phyloP scores from a whole-genome alignment of 2,797 vertebrate species.

The Chiroxiphia lanceolata region DNA sequence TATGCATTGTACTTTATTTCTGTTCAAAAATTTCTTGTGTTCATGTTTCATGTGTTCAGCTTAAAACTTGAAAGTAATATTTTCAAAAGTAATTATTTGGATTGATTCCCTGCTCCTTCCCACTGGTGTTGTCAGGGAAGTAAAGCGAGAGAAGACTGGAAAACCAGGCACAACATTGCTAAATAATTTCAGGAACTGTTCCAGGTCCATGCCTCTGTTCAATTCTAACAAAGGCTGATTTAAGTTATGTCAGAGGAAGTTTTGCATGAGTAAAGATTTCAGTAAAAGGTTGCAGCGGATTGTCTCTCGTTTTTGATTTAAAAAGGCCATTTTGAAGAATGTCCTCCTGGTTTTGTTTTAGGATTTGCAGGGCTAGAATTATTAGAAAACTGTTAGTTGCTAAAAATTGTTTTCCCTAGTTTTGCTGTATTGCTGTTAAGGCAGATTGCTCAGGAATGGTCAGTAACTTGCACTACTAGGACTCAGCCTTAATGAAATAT shows the following conservation, averaged over 20 bases:
- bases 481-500: conserved; percentile 55
- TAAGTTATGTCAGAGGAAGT: background rate
- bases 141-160: background rate
- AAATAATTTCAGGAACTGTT: background rate
- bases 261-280: background rate
- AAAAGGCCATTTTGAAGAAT: background rate
- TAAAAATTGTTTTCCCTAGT: background rate
- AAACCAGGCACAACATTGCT: background rate
- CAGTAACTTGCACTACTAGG: conserved; percentile 51
- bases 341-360: background rate
- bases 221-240: background rate
- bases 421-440: background rate
- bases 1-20: conserved; percentile 1
- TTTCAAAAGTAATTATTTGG: background rate
- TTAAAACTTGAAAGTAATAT: conserved; percentile 11
- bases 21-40: conserved; percentile 16
- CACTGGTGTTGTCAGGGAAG: background rate
- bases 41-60: background rate
- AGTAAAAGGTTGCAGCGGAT: background rate
- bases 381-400: background rate
- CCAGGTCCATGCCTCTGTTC: background rate
- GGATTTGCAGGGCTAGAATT: background rate
- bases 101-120: background rate
- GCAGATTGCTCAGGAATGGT: conserved; percentile 46
- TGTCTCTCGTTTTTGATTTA: background rate